Base-by-base conservation (phyloP, 1,140 invertebrate species). In the Reticulitermes speratus region DNA sequence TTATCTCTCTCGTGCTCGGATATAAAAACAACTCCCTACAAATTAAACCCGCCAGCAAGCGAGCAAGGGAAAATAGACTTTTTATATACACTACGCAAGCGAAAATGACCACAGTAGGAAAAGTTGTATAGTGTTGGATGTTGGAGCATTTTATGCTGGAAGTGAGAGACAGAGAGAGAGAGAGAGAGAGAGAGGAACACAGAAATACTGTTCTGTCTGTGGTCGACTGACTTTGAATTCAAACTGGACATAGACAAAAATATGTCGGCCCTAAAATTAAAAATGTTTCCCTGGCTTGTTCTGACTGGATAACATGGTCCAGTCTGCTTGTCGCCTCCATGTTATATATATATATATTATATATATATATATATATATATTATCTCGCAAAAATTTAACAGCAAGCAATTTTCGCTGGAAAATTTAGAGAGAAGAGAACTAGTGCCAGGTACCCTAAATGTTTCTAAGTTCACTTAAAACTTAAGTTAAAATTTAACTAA, bases 31-130 rank as follows among this genome's bases (percentile, higher is more conserved):
- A 75, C 65, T 75, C n/a, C 65, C 65, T 75, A 75, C 65, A 75
- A 75, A 75, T 75, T 75, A 75, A 75, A 75, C 65, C 65, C 65
- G 65, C 65, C n/a, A 75, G 65, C 65, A 75, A 75, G n/a, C 65
- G 65, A 75, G 65, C 65, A 75, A 75, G n/a, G 65, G 25, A 30
- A 75, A 75, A n/a, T n/a, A 30, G n/a, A 25, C n/a, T 75, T 75
- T 75, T 75, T 75, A 8, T 75, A 75, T 75, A 75, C n/a, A 75
- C 65, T 30, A 75, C 65, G 65, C 65, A 75, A 75, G 65, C 65
- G 65, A 75, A 75, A 75, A 75, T 75, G 65, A 75, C 65, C 65
- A 75, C 65, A 75, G 65, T 25, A 75, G 25, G 65, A 75, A 30
- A 75, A 75, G 65, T 75, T 75, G 65, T 75, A 75, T 75, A 75